A percentile compares a stretch with the other conserved stretches of the same genome.
Conservation (phyloP, 2,797 vertebrate genomes). For the Carapus acus region DNA sequence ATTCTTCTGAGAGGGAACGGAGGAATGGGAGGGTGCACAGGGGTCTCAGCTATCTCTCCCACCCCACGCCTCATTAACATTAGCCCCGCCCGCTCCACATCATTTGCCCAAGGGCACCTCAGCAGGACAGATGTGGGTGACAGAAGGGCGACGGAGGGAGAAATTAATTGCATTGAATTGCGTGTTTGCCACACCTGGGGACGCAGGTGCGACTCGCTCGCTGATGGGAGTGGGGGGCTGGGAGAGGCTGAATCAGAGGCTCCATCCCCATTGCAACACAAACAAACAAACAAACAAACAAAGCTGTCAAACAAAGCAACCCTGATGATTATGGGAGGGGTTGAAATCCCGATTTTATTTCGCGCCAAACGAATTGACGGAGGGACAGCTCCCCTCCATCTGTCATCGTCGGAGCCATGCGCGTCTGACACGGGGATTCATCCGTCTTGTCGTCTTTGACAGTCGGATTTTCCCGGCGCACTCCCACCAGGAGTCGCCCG, state of each 20-base stretch:
- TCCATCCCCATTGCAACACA: conserved; percentile 57
- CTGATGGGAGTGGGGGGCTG: too few relatives aligned
- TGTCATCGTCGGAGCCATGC: conserved; percentile 92
- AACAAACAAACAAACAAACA: conserved; percentile 55
- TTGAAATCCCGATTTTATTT: conserved; percentile 96
- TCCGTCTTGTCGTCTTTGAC: conserved; percentile 97
- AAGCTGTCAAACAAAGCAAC: conserved; percentile 87
- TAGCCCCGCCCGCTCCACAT: conserved; percentile 1
- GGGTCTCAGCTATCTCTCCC: too few relatives aligned
- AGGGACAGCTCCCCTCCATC: conserved; percentile 95
- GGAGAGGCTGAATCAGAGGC: conserved; percentile 34
- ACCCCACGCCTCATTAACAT: too few relatives aligned
- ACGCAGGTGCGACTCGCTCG: conserved; percentile 28
- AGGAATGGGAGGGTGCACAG: too few relatives aligned
- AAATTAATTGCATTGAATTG: conserved; percentile 40
- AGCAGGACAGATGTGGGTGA: conserved; percentile 9
- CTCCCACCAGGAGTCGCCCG: conserved; percentile 88
- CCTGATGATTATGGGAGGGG: conserved; percentile 85
- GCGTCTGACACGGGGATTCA: conserved; percentile 90
- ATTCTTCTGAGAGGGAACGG: too few relatives aligned
- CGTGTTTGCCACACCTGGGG: conserved; percentile 47
- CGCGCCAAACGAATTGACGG: conserved; percentile 94
- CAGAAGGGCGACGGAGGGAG: conserved; percentile 5
- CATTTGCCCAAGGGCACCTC: conserved; percentile 26
- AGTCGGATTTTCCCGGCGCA: conserved; percentile 93